Percentiles rank a stretch among this genome's conserved stretches.
Conservation (phyloP, 2,113 vertebrate species). For the Pelodiscus sinensis region DNA sequence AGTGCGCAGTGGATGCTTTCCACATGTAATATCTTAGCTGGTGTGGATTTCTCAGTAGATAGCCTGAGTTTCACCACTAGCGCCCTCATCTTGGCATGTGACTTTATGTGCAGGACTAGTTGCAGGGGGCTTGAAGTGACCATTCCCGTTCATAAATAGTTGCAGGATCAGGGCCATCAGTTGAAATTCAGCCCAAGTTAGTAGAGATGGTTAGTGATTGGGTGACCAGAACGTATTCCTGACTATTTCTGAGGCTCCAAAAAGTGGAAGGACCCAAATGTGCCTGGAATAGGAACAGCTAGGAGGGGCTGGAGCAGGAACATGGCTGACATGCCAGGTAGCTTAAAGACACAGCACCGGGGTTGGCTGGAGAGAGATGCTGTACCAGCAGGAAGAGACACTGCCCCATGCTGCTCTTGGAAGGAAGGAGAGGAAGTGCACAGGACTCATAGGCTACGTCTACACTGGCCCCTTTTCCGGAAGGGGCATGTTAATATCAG, state of each 20-base stretch:
- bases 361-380: background rate
- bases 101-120: background rate
- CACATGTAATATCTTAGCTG: background rate
- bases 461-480: too few relatives aligned
- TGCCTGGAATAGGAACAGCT: background rate
- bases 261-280: background rate
- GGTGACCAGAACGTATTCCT: background rate
- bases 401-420: background rate
- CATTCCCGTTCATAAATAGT: background rate
- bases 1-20: background rate
- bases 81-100: fast-evolving
- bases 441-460: background rate
- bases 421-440: background rate
- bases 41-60: background rate
- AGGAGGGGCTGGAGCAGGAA: background rate
- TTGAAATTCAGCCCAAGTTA: background rate
- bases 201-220: background rate
- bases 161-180: background rate
- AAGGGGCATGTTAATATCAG: too few relatives aligned
- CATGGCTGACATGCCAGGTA: fast-evolving
- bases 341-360: background rate
- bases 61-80: background rate
- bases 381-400: background rate
- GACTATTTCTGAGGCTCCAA: background rate
- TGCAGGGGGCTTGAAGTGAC: background rate